These are phyloP conservation scores for Myiozetetes cayanensis DNA, from an alignment of 2,113 vertebrate species.

Conservation along the genomic window DNA sequence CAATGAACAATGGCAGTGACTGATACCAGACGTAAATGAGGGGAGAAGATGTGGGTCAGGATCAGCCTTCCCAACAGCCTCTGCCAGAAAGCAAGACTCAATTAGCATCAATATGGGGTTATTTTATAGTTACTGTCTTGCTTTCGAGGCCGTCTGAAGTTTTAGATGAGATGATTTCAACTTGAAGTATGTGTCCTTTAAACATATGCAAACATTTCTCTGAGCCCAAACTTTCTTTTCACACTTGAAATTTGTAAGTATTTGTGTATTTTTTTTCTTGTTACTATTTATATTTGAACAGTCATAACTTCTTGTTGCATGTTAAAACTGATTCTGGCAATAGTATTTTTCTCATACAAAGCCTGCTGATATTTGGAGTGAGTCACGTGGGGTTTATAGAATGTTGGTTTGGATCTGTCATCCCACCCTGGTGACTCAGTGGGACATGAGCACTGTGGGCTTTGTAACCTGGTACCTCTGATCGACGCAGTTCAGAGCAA, in stretches of 20 bases:
- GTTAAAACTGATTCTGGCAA: not conserved
- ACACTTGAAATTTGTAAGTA: not conserved
- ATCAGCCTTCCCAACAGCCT: not conserved
- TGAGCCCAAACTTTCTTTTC: not conserved
- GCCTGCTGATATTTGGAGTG: not conserved
- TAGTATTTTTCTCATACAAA: not conserved
- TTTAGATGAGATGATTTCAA: not conserved
- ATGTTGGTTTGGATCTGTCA: not conserved
- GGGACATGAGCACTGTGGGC: not conserved
- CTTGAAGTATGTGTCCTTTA: not conserved
- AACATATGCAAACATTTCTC: not conserved
- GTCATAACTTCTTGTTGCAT: not conserved
- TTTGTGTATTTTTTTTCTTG: not conserved
- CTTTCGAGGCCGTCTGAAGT: not conserved
- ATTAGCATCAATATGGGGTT: not conserved
- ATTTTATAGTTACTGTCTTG: not conserved
- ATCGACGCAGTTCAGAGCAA: not conserved
- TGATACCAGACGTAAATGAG: not conserved
- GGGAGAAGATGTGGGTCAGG: not conserved
- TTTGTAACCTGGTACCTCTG: not conserved
- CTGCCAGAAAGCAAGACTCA: not conserved
- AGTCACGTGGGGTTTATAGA: not conserved
- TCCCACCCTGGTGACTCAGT: not conserved
- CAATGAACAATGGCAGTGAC: constrained; percentile 63
- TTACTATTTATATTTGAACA: not conserved